Evolutionary conservation across 1,140 invertebrate species (phyloP), one percentile per base, ranked within the genome.

Genomic region (Thaumatotibia leucotreta): DNA sequence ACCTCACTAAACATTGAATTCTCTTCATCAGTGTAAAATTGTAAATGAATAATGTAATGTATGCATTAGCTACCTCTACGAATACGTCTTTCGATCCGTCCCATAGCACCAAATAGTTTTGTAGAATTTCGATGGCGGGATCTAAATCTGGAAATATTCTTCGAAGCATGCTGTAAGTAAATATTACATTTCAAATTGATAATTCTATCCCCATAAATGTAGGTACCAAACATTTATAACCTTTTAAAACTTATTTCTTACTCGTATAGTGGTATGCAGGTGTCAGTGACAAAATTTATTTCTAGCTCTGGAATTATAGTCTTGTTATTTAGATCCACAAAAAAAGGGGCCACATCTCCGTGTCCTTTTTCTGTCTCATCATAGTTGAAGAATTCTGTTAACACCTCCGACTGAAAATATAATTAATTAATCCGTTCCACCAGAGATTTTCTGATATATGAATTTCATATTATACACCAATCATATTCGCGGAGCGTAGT

Each of bases 301-400:
- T 97, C 96, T 9, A 97, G 92, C 66, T 95, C 94, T 0, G 97
- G 96, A 68, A 98, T 96, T 72, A 94, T 95, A 10, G 96, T 96
- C 78, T 93, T 93, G 70, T 97, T 95, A 5, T 39, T 39, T 32
- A 95, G 90, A 80, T 98, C 96, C 96, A 97, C 97, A 93, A 96
- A 96, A 80, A 94, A 93, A 29, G 93, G 83, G 0, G 96, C 96
- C 22, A 93, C 89, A 29, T 93, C 93, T 0, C 96, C 96, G 91
- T 96, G 94, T 31, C 94, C 94, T 86, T 96, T 97, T 89, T 97
- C 97, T 69, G 96, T 81, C 79, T 98, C 97, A 5, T 96, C 97
- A 93, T 97, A 96, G 14, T 94, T 94, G 89, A 98, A 98, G 87
- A 97, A 98, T 88, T 98, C 97, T 63, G 94, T 93, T 78, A 97